Conservation (phyloP, 1,140 invertebrate species). For the Sinonovacula constricta region DNA sequence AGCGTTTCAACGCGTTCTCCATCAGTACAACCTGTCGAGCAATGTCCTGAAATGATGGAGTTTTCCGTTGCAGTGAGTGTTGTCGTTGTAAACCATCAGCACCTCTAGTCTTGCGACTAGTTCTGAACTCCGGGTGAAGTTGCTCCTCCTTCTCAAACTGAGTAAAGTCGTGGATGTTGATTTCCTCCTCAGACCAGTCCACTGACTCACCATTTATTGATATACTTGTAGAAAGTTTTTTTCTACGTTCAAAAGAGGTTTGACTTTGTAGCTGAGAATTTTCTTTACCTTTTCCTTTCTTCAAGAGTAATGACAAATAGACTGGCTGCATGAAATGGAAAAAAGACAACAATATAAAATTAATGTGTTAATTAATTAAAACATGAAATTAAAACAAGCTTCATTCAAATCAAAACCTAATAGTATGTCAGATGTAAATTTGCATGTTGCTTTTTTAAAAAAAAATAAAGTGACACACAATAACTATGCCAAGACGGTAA, state of each 20-base stretch:
- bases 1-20: conserved; percentile 63
- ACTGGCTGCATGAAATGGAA: conserved; percentile 69
- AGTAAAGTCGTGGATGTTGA: conserved; percentile 78
- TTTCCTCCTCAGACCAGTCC: conserved; percentile 58
- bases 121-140: conserved; percentile 71
- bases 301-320: conserved; percentile 69
- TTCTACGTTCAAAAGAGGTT: conserved; percentile 41
- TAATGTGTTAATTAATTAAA: no score
- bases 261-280: conserved; percentile 21
- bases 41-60: conserved; percentile 66
- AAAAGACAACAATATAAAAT: conserved; percentile 28
- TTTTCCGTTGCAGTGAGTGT: conserved; percentile 38
- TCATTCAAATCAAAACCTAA: no score
- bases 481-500: no score
- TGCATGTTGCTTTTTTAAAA: no score
- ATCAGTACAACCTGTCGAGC: conserved; percentile 62
- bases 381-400: no score
- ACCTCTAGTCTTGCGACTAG: conserved; percentile 58
- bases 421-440: no score
- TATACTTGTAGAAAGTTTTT: conserved; percentile 63
- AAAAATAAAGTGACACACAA: no score
- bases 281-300: conserved; percentile 74
- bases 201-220: conserved; percentile 77
- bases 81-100: not conserved
- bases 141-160: conserved; percentile 73